Percentiles rank a stretch among this genome's conserved stretches.
Evolutionary conservation across 2,888 invertebrate genomes (phyloP).

Genomic region (Andrena flavipes): DNA sequence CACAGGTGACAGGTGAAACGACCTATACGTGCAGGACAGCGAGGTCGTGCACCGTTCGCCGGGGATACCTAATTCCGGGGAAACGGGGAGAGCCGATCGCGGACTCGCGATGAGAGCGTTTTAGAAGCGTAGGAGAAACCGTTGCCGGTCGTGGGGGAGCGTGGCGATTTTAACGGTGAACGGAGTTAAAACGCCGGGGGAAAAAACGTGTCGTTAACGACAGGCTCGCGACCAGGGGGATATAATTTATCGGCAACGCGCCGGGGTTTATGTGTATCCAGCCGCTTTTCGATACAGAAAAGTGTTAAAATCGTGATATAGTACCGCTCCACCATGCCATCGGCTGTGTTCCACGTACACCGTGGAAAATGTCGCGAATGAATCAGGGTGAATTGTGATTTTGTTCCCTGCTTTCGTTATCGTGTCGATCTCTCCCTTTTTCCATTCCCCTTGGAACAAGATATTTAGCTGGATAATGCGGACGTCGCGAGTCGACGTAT

Average conservation of each 20-base stretch:
- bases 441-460: constrained; percentile 19
- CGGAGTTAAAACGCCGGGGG: constrained; percentile 12
- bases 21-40: constrained; percentile 71
- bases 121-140: constrained; percentile 60
- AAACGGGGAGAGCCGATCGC: constrained; percentile 68
- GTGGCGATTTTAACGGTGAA: constrained; percentile 31
- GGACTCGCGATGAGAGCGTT: constrained; percentile 56
- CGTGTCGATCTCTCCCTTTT: constrained; percentile 29
- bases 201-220: constrained; percentile 41
- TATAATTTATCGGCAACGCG: constrained; percentile 55
- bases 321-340: constrained; percentile 29
- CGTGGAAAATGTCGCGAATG: constrained; percentile 39
- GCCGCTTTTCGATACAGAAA: constrained; percentile 42
- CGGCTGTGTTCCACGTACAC: constrained; percentile 39
- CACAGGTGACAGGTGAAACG: constrained; percentile 74
- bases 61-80: constrained; percentile 70
- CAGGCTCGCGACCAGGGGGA: constrained; percentile 39
- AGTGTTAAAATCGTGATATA: constrained; percentile 59
- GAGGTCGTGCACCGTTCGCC: constrained; percentile 71
- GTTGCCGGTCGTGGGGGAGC: not conserved
- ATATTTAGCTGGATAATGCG: constrained; percentile 33
- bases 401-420: constrained; percentile 5
- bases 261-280: constrained; percentile 41
- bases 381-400: constrained; percentile 47
- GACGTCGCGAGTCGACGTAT: constrained; percentile 4